phyloP scores from a whole-genome alignment of 2,113 vertebrate genomes.

The Saguinus midas region DNA sequence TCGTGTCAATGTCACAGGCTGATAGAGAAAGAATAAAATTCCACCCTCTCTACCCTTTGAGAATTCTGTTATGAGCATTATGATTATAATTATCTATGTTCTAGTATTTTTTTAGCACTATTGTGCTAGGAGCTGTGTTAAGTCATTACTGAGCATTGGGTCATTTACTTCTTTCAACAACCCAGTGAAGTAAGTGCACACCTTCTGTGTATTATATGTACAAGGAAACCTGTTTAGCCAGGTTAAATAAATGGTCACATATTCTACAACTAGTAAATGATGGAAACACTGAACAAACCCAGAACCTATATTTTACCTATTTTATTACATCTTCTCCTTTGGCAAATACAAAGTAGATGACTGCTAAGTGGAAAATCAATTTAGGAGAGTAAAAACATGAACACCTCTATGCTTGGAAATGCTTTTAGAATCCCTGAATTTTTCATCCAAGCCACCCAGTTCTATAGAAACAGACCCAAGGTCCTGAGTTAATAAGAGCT shows the following conservation, averaged over 20 bases:
- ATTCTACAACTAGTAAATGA: neutral
- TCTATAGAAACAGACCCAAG: neutral
- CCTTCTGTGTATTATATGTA: neutral
- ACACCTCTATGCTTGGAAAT: neutral
- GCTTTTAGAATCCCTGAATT: neutral
- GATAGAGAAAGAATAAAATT: neutral
- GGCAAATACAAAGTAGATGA: neutral
- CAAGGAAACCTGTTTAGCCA: neutral
- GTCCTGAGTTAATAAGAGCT: neutral
- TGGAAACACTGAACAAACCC: neutral
- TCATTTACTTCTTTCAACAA: neutral
- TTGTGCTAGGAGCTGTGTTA: neutral
- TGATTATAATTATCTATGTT: neutral
- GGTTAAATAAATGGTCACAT: neutral
- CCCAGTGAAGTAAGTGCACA: neutral
- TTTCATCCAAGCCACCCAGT: neutral
- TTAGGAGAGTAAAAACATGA: neutral
- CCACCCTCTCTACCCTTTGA: neutral
- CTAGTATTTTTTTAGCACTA: neutral
- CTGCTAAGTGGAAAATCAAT: neutral
- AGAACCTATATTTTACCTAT: neutral
- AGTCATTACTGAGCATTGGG: neutral
- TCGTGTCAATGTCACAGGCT: neutral
- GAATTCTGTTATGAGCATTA: neutral
- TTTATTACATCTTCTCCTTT: neutral